Evolutionary conservation across 2,888 invertebrate species (phyloP).

Genomic region (Rutpela maculata): DNA sequence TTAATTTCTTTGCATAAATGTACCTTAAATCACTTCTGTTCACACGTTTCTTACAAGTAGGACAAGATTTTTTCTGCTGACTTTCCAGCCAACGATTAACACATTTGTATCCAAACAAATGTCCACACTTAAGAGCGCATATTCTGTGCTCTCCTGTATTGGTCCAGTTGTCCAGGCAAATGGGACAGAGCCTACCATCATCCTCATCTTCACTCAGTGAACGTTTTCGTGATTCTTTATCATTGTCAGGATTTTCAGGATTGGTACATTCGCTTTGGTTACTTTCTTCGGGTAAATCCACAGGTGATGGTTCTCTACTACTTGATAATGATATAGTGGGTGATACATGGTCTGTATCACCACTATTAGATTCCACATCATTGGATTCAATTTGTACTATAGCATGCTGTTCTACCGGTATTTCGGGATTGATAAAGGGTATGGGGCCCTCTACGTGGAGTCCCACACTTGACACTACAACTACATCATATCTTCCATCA

Average conservation of each 20-base stretch:
- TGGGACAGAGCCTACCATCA: conserved; percentile 87
- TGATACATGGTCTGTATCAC: conserved; percentile 42
- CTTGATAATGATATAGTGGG: conserved; percentile 45
- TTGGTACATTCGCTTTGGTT: conserved; percentile 47
- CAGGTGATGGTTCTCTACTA: conserved; percentile 49
- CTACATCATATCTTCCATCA: conserved; percentile 38
- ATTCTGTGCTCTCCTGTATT: conserved; percentile 90
- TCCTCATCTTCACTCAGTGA: conserved; percentile 72
- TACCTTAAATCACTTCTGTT: conserved; percentile 74
- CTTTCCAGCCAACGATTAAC: conserved; percentile 84
- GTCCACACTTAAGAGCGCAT: conserved; percentile 93
- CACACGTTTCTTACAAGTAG: conserved; percentile 87
- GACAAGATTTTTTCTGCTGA: conserved; percentile 82
- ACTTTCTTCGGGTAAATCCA: conserved; percentile 52
- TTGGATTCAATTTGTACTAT: conserved; percentile 51
- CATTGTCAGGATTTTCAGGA: conserved; percentile 25
- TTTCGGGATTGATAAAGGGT: conserved; percentile 52
- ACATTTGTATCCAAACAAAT: conserved; percentile 91
- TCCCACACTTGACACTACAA: conserved; percentile 48
- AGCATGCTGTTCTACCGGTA: conserved; percentile 49
- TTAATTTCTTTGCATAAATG: conserved; percentile 86
- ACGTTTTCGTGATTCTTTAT: conserved; percentile 51
- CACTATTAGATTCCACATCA: conserved; percentile 40
- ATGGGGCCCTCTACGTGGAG: conserved; percentile 50
- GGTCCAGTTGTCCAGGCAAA: conserved; percentile 93